Evolutionary conservation across 2,888 invertebrate genomes (phyloP), one percentile per base, ranked within the genome.

Genomic region (Druceiella hillmani): DNA sequence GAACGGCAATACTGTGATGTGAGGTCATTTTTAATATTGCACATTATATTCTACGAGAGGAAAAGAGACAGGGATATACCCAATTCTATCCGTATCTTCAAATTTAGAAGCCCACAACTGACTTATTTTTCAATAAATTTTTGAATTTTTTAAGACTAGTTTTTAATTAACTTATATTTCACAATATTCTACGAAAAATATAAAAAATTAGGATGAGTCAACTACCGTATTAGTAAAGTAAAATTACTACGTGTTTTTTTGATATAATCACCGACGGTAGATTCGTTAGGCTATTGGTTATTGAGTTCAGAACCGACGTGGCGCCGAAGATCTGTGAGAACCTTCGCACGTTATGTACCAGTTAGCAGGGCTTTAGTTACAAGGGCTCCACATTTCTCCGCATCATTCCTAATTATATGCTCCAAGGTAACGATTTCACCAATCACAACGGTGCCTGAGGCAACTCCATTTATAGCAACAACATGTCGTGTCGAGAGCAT

Each of bases 301-400:
- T 90, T 55, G 85, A 88, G 81, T 71, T 90, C 47, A 76, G 84
- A 48, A 66, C 73, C 44, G 88, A 90, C 63, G 81, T 88, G 24
- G 87, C 87, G 33, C 91, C 91, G n/a, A 87, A 84, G 64, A 91
- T 87, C 1, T 83, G 83, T 33, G 87, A 89, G 60, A 93, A 93
- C 64, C 92, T 92, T 80, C 81, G 90, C 42, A 82, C 87, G n/a
- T 72, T 92, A 36, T 92, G 91, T 69, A 91, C 90, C 38, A 88
- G 87, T 33, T 88, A 89, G 59, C 83, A 83, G 59, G 88, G 87
- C 31, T 84, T 84, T 55, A 88, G 89, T 29, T 90, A 81, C 74
- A 87, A 85, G 65, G 82, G 81, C 44, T 84, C 83, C 60, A 81
- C 76, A 50, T 89, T 89, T 76, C 89, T 90, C 62, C 80, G 89